phyloP scores from a whole-genome alignment of 2,888 invertebrate species.

The Coleophora flavipennella region DNA sequence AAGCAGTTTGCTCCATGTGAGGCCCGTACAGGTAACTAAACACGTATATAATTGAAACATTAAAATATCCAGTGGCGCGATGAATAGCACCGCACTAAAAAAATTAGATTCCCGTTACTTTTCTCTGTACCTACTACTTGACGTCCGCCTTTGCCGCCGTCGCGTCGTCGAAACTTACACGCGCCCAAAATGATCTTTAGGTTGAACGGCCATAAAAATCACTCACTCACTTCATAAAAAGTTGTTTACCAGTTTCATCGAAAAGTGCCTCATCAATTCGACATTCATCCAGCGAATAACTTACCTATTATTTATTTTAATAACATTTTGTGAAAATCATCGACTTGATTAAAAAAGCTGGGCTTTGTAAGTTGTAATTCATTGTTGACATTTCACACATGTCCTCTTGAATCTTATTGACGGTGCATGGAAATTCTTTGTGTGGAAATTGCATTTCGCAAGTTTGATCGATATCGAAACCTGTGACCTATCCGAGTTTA shows the following conservation, averaged over 20 bases:
- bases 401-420: neutral
- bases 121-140: neutral
- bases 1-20: no score
- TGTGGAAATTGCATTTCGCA: neutral
- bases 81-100: neutral
- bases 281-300: no score
- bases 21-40: no score
- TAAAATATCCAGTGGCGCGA: neutral
- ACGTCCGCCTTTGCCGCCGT: neutral
- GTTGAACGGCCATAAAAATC: constrained; percentile 17
- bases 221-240: constrained; percentile 20
- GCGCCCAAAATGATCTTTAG: constrained; percentile 11
- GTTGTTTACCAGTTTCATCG: constrained; percentile 19
- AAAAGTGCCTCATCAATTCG: no score
- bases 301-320: no score
- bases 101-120: constrained; percentile 2
- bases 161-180: constrained; percentile 3
- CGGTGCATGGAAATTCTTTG: no score
- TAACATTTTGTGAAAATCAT: no score
- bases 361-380: no score
- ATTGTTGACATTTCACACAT: neutral
- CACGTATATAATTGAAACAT: neutral
- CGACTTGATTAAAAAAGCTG: no score
- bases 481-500: constrained; percentile 9
- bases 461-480: neutral